Conservation (phyloP, 2,113 vertebrate species). For the Macroglossus sobrinus region DNA sequence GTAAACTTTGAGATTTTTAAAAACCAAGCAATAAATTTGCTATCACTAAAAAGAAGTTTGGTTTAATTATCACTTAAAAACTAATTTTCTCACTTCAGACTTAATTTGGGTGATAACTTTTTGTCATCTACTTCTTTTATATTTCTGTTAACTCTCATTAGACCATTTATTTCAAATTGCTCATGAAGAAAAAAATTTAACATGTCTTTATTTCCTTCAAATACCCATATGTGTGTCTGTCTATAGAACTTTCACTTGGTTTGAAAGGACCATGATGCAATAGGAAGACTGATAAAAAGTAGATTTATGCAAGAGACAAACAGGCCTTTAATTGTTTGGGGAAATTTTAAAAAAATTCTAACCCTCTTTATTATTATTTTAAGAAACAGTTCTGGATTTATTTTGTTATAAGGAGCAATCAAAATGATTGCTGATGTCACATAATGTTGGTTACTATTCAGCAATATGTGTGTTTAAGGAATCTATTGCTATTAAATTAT, state of each 20-base stretch:
- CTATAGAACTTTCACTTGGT: not conserved
- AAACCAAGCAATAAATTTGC: not conserved
- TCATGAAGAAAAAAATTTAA: slow-evolving; percentile 44
- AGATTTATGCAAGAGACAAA: slow-evolving; percentile 18
- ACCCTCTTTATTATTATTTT: slow-evolving; percentile 19
- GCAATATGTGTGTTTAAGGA: not conserved
- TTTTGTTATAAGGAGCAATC: not conserved
- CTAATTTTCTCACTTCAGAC: not conserved
- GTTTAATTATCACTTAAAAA: not conserved
- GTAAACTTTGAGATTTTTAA: not conserved
- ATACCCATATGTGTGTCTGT: not conserved
- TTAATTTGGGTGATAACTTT: not conserved
- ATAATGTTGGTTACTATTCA: not conserved
- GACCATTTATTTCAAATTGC: not conserved
- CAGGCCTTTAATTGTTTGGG: not conserved
- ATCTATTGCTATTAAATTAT: not conserved
- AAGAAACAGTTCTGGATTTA: not conserved
- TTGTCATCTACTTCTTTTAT: slow-evolving; percentile 32
- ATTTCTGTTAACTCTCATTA: not conserved
- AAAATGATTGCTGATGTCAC: not conserved
- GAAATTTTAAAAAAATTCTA: not conserved
- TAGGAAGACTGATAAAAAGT: not conserved
- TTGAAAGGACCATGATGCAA: not conserved
- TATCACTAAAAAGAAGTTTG: not conserved
- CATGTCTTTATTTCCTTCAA: slow-evolving; percentile 46